Base-by-base conservation (phyloP, 2,888 invertebrate species). In the Plebejus argus region DNA sequence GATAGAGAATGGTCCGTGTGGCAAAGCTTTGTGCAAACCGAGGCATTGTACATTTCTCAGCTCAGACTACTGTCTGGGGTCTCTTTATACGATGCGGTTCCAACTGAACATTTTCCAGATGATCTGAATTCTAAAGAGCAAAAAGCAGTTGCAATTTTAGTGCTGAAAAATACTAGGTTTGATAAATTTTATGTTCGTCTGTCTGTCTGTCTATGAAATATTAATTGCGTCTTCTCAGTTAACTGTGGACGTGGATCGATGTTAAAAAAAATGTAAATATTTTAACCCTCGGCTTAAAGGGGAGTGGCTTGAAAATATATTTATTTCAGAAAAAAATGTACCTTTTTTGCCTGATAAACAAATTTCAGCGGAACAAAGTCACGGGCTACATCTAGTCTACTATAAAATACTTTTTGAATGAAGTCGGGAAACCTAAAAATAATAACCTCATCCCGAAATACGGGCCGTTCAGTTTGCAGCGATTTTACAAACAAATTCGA, bases 1-100 rank as follows among this genome's bases (percentile, higher is more conserved):
- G 15, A 66, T 28, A 33, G 66, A 33, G 66, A 66, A 66, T 33
- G 28, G 28, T 66, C 58, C 7, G 28, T 28, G 66, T 0, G 28
- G 23, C 66, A 66, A 66, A 66, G 66, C 66, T 66, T 66, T 66
- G 66, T 66, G 66, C 28, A 66, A 66, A 33, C 28, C 66, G 66
- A 66, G 66, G 15, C 28, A 66, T 66, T 66, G 28, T 66, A 66
- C 66, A 66, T 66, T 66, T 66, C 66, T 66, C 66, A 28, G 28
- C 66, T 66, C 28, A 15, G 20, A 58, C 20, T 7, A n/a, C 56
- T 12, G 49, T 15, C 18, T 23, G 61, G 15, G 6, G 28, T 33
- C 66, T 28, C 66, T 66, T 66, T 66, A 66, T 66, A 28, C 66
- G 33, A 33, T 66, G 66, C 4, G 28, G 28, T 66, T 66, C 28